Evolutionary conservation across 2,113 vertebrate genomes (phyloP), one percentile per base, ranked within the genome.

Genomic region (Apteryx owenii): DNA sequence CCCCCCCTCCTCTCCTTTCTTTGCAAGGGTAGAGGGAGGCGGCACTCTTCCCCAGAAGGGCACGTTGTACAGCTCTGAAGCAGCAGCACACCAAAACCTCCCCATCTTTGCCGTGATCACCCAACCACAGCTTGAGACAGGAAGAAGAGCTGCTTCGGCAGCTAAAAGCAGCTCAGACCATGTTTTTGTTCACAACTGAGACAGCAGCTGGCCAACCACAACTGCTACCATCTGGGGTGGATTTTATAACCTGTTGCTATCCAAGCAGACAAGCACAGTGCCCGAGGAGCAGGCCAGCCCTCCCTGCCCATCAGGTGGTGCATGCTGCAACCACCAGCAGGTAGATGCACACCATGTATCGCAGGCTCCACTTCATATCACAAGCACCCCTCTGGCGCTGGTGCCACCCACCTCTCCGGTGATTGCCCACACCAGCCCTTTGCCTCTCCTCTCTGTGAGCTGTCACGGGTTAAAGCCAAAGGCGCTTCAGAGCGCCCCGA

Each of bases 21-120:
- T 36, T 13, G 4, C 46, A 19, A 19, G 8, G 1, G 4, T 16
- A 16, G 1, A 0, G 2, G 13, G 7, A 58, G 13, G 18, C 58
- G 80, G 31, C 48, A 64, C 58, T 31, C 68, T 80, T 85, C 31
- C n/a, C 36, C 2, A 2, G n/a, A 16, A 72, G 73, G 23, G 44
- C 42, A 12, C 81, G 40, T 8, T 15, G 19, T 36, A 62, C 2
- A 19, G 18, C 33, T 16, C 54, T 66, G 61, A 70, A 82, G 70
- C 0, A 42, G 31, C 26, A 88, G 79, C 60, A n/a, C 13, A 12
- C 10, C 36, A 81, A 89, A 36, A 18, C 46, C 46, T 48, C 46
- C 46, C 46, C 46, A 48, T 48, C 46, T 48, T 48, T 19, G 46
- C 46, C 19, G 7, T 19, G 46, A 48, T 19, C 46, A 48, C 46